Evolutionary conservation across 2,113 vertebrate species (phyloP).

Genomic region (Aplodontia rufa): DNA sequence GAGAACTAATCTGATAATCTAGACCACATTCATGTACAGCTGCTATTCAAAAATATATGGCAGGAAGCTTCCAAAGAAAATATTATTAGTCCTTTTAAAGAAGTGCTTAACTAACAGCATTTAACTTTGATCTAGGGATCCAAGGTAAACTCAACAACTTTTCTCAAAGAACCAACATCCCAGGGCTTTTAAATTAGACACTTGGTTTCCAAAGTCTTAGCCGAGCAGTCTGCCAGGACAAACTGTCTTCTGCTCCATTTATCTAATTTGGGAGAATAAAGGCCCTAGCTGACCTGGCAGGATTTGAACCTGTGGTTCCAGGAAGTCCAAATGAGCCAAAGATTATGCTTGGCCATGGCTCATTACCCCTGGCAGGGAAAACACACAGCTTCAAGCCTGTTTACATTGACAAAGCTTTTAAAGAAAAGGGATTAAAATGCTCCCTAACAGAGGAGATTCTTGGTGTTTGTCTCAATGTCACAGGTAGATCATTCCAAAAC

Average conservation of each 20-base stretch:
- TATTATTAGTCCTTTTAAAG: conserved; percentile 54
- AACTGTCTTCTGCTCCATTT: conserved; percentile 38
- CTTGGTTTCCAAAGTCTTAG: conserved; percentile 28
- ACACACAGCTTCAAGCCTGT: background rate
- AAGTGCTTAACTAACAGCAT: conserved; percentile 45
- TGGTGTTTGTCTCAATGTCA: background rate
- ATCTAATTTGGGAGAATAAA: conserved; percentile 50
- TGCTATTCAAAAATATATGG: conserved; percentile 39
- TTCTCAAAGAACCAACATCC: conserved; percentile 32
- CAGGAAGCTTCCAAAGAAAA: conserved; percentile 54
- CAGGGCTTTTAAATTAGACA: conserved; percentile 28
- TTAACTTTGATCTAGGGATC: conserved; percentile 56
- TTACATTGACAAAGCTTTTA: conserved; percentile 30
- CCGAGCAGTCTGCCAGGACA: conserved; percentile 16
- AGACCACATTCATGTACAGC: background rate
- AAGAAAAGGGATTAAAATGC: conserved; percentile 57
- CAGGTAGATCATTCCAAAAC: conserved; percentile 12
- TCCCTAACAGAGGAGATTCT: background rate
- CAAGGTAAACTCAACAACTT: conserved; percentile 59
- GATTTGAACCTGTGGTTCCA: conserved; percentile 67
- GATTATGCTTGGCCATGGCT: conserved; percentile 11
- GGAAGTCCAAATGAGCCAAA: conserved; percentile 60
- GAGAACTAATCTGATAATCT: background rate
- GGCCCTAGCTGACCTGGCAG: background rate
- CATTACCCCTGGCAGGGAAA: background rate